phyloP scores from a whole-genome alignment of 2,113 vertebrate species.

The Halichoeres trimaculatus region DNA sequence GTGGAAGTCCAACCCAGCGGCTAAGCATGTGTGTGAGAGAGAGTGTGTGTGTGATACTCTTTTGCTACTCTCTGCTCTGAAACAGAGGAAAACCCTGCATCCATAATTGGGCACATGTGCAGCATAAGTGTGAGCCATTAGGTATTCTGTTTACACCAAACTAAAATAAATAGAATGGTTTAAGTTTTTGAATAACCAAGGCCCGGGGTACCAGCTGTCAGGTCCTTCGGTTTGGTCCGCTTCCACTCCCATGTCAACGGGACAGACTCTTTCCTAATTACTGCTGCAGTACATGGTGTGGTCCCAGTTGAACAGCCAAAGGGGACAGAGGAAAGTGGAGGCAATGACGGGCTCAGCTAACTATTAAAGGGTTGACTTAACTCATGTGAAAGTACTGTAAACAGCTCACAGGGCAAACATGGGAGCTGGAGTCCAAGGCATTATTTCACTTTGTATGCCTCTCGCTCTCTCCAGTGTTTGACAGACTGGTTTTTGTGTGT shows the following conservation, averaged over 20 bases:
- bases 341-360: slow-evolving; percentile 73
- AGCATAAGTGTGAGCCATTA: slow-evolving; percentile 76
- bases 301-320: slow-evolving; percentile 70
- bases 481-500: slow-evolving; percentile 66
- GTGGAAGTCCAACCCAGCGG: too few relatives aligned
- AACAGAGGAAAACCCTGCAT: slow-evolving; percentile 49
- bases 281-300: slow-evolving; percentile 66
- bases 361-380: slow-evolving; percentile 77
- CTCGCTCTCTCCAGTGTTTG: slow-evolving; percentile 55
- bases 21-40: too few relatives aligned
- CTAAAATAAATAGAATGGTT: slow-evolving; percentile 80
- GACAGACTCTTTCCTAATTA: slow-evolving; percentile 76
- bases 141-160: slow-evolving; percentile 81
- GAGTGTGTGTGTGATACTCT: neutral
- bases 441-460: slow-evolving; percentile 55
- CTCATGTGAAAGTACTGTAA: slow-evolving; percentile 75
- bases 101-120: slow-evolving; percentile 75
- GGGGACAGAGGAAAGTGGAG: slow-evolving; percentile 74
- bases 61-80: slow-evolving; percentile 5
- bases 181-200: slow-evolving; percentile 74
- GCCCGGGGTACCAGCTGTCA: slow-evolving; percentile 74
- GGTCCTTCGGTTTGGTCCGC: slow-evolving; percentile 69
- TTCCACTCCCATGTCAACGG: slow-evolving; percentile 78
- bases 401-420: slow-evolving; percentile 70
- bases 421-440: slow-evolving; percentile 41